Base-by-base conservation (phyloP, 2,888 invertebrate genomes). In the Drosophila merina region DNA sequence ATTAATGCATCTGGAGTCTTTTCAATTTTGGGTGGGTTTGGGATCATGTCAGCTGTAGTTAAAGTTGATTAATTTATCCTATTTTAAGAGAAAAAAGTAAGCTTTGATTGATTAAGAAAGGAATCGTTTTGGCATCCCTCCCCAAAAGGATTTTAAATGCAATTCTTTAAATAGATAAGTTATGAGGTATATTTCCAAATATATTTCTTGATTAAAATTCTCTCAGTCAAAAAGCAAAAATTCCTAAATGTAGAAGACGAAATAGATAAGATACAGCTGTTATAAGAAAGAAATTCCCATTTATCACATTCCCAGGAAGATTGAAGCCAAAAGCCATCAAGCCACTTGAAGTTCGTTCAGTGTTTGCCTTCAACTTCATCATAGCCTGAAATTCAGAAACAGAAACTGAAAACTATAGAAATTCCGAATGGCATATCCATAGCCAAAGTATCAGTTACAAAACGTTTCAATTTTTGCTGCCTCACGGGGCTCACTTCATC, bases 401-500 rank as follows among this genome's bases (percentile, higher is more conserved):
- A 25, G 48, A 57, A 51, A 33, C 45, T 10, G 50, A 68, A 44
- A n/a, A 10, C 48, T 25, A 56, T 26, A 51, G 60, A 36, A 68
- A 51, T 57, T 71, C 47, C 72, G n/a, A 38, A 10, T 30, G 52
- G 14, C 38, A 57, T 20, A 12, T 38, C 42, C 31, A 36, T 12
- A 47, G 62, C 54, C 54, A 48, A 20, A 75, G 76, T 81, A 81
- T 88, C 86, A 52, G 69, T 88, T 86, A 88, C 82, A 88, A 88
- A 88, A 86, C 77, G 77, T 72, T 83, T 88, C 64, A 73, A 79
- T 83, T 83, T 84, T 56, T 80, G 84, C 84, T 88, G 82, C 79
- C 81, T 81, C 81, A 81, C 76, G 72, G 79, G 51, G 33, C 20
- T 20, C 30, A 28, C 20, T 38, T 63, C 52, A n/a, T 36, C 42